Conservation (phyloP, 2,113 vertebrate species). For the Tetrax tetrax region DNA sequence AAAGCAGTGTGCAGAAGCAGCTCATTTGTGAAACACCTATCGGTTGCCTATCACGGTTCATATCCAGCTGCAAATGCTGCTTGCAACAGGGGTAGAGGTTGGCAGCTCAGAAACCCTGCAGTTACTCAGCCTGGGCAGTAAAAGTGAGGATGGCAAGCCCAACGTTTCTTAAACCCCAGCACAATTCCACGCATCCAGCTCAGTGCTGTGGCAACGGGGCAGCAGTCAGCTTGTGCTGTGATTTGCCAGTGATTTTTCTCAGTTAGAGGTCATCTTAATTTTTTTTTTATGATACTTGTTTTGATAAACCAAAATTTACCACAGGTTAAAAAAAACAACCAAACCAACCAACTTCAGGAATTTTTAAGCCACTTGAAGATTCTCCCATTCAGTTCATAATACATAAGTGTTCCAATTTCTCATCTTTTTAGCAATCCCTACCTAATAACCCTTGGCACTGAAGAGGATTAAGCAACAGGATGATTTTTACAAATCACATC, state of each 20-base stretch:
- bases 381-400: not conserved
- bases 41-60: not conserved
- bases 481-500: not conserved
- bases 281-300: not conserved
- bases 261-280: not conserved
- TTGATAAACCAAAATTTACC: not conserved
- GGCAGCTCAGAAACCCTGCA: not conserved
- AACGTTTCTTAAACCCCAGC: not conserved
- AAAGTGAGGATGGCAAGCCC: not conserved
- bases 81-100: not conserved
- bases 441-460: not conserved
- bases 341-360: not conserved
- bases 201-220: not conserved
- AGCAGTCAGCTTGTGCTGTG: not conserved
- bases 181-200: not conserved
- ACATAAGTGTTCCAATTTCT: not conserved
- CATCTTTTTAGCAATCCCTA: not conserved
- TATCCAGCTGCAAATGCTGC: not conserved
- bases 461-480: conserved; percentile 22
- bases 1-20: not conserved
- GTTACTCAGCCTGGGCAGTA: not conserved
- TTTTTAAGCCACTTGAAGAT: not conserved
- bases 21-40: not conserved
- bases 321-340: not conserved
- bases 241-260: not conserved